phyloP scores from a whole-genome alignment of 2,888 invertebrate species.

The Cabera pusaria region DNA sequence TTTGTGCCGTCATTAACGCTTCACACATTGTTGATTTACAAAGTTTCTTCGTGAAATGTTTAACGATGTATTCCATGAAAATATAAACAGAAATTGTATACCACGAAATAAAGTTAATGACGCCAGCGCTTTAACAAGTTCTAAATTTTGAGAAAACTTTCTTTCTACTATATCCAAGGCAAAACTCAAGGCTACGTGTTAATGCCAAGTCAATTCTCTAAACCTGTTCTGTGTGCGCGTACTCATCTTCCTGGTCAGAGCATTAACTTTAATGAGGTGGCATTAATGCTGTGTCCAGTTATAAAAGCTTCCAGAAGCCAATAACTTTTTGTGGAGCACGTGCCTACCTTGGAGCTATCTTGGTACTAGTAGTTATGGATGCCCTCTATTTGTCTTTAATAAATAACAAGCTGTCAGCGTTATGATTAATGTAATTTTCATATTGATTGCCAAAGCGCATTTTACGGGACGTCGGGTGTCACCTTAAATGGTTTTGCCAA shows the following conservation, averaged over 20 bases:
- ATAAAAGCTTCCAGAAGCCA: conserved; percentile 42
- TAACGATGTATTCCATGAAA: neutral
- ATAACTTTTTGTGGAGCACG: conserved; percentile 46
- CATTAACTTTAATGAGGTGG: conserved; percentile 39
- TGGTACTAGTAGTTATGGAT: conserved; percentile 32
- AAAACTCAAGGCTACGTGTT: conserved; percentile 33
- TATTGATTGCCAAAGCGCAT: conserved; percentile 54
- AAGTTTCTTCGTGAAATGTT: neutral
- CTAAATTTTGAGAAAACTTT: conserved; percentile 27
- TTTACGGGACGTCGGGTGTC: conserved; percentile 41
- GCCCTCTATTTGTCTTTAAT: conserved; percentile 59
- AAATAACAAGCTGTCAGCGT: conserved; percentile 54
- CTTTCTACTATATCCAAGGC: conserved; percentile 26
- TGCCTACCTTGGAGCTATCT: conserved; percentile 36
- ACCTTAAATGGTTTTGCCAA: conserved; percentile 50
- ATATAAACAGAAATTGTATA: too few species aligned
- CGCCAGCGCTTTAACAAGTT: conserved; percentile 20
- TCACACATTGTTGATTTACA: conserved; percentile 5
- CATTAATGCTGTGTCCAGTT: conserved; percentile 41
- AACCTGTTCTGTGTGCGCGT: conserved; percentile 34
- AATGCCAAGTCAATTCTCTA: conserved; percentile 38
- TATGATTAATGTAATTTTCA: conserved; percentile 60
- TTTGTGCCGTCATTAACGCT: conserved; percentile 13
- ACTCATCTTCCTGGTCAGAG: conserved; percentile 31
- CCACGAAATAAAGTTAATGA: conserved; percentile 5